Evolutionary conservation across 2,797 vertebrate species (phyloP).

Genomic region (Poecilia velifera): DNA sequence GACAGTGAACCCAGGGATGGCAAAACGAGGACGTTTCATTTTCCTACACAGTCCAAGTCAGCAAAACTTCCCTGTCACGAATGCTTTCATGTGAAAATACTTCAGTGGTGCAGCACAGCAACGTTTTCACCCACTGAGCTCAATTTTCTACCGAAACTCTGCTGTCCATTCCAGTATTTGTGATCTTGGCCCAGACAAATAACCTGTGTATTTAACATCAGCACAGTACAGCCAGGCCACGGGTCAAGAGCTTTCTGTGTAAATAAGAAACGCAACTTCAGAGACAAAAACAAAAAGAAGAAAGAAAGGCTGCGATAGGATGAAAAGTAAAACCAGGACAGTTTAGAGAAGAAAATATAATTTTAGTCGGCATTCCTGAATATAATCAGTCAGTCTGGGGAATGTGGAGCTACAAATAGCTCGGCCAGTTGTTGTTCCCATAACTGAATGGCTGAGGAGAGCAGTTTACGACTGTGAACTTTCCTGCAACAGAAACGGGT

Average conservation of each 20-base stretch:
- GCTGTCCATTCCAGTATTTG: conserved; percentile 9
- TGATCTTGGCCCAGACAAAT: conserved; percentile 52
- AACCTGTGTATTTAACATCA: conserved; percentile 51
- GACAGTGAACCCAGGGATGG: conserved; percentile 68
- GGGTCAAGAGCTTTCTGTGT: conserved; percentile 11
- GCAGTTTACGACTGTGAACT: conserved; percentile 60
- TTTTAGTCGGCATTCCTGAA: conserved; percentile 67
- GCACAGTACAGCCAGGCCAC: conserved; percentile 17
- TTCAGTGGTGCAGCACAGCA: conserved; percentile 50
- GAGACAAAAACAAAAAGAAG: conserved; percentile 12
- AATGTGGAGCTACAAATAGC: conserved; percentile 67
- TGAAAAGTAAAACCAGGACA: conserved; percentile 14
- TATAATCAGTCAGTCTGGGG: conserved; percentile 60
- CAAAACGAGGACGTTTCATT: conserved; percentile 69
- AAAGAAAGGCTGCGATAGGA: background rate
- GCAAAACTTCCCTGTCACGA: conserved; percentile 70
- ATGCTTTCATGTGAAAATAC: conserved; percentile 70
- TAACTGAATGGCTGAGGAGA: conserved; percentile 69
- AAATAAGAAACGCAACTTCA: conserved; percentile 22
- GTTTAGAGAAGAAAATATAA: conserved; percentile 55
- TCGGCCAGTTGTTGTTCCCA: conserved; percentile 66
- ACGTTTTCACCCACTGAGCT: conserved; percentile 53
- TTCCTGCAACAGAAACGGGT: conserved; percentile 52
- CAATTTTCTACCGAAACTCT: conserved; percentile 32
- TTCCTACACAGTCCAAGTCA: conserved; percentile 67